These are phyloP conservation scores for Bicyclus anynana DNA, from an alignment of 1,140 invertebrate species.

Conservation along the genomic window DNA sequence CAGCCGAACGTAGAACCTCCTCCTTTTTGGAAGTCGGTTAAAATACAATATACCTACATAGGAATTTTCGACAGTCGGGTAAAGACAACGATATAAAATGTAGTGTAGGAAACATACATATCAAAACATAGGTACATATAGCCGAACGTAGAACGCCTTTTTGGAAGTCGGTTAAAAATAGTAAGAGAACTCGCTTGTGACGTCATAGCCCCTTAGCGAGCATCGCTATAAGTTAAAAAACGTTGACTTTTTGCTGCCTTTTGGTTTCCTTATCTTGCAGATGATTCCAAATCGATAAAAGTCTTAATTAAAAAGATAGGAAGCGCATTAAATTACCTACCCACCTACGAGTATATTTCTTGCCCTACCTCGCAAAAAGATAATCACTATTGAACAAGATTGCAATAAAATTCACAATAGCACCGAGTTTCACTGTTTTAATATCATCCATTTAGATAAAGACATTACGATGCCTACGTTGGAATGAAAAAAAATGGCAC, in stretches of 20 bases:
- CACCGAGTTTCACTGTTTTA: neutral
- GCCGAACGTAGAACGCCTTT: too few species aligned
- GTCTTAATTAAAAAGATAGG: neutral
- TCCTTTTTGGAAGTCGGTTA: too few species aligned
- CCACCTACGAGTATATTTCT: neutral
- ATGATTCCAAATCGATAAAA: neutral
- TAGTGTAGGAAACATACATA: too few species aligned
- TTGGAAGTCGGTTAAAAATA: too few species aligned
- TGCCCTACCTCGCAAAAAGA: neutral
- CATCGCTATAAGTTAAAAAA: too few species aligned
- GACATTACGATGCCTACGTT: slow-evolving; percentile 41
- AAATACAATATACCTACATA: too few species aligned
- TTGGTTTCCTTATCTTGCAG: neutral
- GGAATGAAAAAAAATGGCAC: neutral
- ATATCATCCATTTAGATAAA: slow-evolving; percentile 41
- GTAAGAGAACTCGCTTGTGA: too few species aligned
- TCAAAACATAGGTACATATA: too few species aligned
- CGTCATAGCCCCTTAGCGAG: too few species aligned
- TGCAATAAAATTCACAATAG: neutral
- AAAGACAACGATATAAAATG: too few species aligned
- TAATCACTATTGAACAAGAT: neutral
- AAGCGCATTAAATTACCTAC: neutral
- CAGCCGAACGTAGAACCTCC: too few species aligned
- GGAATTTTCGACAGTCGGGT: too few species aligned
- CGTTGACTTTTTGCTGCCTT: neutral